Conservation (phyloP, 2,888 invertebrate genomes). For the Cyclophora punctaria region DNA sequence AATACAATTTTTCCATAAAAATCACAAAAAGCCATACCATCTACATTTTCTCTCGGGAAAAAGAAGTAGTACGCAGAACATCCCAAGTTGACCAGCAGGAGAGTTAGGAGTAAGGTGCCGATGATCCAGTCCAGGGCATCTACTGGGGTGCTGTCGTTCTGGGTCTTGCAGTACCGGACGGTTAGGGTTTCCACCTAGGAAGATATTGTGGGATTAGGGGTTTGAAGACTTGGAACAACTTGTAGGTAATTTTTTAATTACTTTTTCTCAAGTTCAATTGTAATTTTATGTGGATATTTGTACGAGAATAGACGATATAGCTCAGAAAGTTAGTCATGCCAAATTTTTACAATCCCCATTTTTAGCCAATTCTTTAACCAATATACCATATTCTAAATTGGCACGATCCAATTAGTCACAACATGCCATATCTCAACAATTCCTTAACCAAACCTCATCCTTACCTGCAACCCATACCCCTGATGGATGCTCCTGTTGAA, state of each 20-base stretch:
- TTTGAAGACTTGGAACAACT: neutral
- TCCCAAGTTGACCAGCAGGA: slow-evolving; percentile 51
- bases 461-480: slow-evolving; percentile 58
- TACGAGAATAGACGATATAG: no score
- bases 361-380: no score
- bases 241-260: neutral
- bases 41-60: slow-evolving; percentile 40
- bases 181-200: slow-evolving; percentile 48
- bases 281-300: no score
- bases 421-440: no score
- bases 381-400: no score
- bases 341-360: no score
- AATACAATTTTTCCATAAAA: no score
- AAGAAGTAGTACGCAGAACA: slow-evolving; percentile 58
- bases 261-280: no score
- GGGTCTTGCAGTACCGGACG: slow-evolving; percentile 63
- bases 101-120: slow-evolving; percentile 40
- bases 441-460: neutral
- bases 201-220: no score
- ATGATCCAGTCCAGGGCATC: slow-evolving; percentile 51
- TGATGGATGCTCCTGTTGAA: slow-evolving; percentile 49
- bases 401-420: no score
- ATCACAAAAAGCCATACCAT: slow-evolving; percentile 28
- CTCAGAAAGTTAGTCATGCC: no score
- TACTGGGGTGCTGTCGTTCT: slow-evolving; percentile 42